Evolutionary conservation across 2,888 invertebrate genomes (phyloP).

Genomic region (Athalia circularis): DNA sequence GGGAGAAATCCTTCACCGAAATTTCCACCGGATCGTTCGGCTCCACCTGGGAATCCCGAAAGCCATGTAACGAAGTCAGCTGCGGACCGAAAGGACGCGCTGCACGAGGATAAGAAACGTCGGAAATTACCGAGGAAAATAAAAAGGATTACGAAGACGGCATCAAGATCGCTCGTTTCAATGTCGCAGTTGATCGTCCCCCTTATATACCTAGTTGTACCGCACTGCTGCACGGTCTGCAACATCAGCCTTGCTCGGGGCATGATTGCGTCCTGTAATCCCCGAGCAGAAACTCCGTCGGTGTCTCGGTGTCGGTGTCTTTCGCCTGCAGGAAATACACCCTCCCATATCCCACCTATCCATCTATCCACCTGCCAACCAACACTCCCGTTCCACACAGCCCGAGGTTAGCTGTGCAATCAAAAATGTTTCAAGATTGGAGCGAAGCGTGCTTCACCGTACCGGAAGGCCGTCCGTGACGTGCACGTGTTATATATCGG

Average conservation of each 20-base stretch:
- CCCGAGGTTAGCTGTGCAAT: conserved; percentile 46
- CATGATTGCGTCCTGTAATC: conserved; percentile 47
- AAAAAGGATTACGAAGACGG: neutral
- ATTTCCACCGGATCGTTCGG: conserved; percentile 17
- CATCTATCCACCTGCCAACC: neutral
- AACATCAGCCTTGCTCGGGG: conserved; percentile 37
- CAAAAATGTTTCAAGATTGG: conserved; percentile 44
- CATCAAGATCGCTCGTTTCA: conserved; percentile 8
- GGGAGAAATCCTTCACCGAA: conserved; percentile 3
- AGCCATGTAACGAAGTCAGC: neutral
- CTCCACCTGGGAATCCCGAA: conserved; percentile 2
- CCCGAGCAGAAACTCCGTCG: conserved; percentile 13
- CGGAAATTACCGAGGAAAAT: neutral
- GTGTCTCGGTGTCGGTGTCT: conserved; percentile 28
- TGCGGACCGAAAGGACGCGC: too few relatives aligned
- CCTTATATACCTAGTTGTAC: neutral
- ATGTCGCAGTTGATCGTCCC: conserved; percentile 31
- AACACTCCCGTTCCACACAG: conserved; percentile 11
- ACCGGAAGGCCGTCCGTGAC: conserved; percentile 1
- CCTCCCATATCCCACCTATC: too few relatives aligned
- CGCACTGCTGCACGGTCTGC: neutral
- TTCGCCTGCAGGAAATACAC: conserved; percentile 10
- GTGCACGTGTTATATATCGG: neutral
- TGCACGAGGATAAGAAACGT: neutral
- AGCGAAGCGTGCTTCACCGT: conserved; percentile 39